phyloP scores from a whole-genome alignment of 2,113 vertebrate species.

The Mustelus asterias region DNA sequence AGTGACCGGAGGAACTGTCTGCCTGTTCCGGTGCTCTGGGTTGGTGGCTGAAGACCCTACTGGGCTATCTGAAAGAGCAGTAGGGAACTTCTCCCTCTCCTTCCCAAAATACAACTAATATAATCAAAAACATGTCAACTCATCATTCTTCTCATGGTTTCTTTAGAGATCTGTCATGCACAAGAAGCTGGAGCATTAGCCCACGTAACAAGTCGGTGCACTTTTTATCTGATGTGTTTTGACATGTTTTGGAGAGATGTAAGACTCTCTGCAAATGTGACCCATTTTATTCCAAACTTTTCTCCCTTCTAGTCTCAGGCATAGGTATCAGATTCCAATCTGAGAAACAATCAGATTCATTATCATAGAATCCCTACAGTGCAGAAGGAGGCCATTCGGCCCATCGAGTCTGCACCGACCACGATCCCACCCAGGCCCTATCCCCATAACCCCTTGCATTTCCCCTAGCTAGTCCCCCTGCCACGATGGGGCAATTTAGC shows the following conservation, averaged over 20 bases:
- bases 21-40: neutral
- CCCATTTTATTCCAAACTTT: neutral
- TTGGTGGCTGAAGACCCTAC: neutral
- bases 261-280: neutral
- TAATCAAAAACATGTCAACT: neutral
- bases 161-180: neutral
- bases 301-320: neutral
- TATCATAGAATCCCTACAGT: neutral
- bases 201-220: neutral
- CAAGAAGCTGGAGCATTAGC: neutral
- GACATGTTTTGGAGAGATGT: neutral
- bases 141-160: neutral
- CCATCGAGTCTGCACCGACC: no score
- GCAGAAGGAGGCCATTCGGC: no score
- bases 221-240: neutral
- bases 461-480: no score
- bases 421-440: no score
- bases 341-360: neutral
- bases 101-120: neutral
- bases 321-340: neutral
- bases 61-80: neutral
- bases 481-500: no score
- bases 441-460: no score
- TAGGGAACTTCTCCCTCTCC: neutral
- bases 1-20: neutral